Evolutionary conservation across 1,140 invertebrate species (phyloP).

Genomic region (Zaprionus ghesquierei): DNA sequence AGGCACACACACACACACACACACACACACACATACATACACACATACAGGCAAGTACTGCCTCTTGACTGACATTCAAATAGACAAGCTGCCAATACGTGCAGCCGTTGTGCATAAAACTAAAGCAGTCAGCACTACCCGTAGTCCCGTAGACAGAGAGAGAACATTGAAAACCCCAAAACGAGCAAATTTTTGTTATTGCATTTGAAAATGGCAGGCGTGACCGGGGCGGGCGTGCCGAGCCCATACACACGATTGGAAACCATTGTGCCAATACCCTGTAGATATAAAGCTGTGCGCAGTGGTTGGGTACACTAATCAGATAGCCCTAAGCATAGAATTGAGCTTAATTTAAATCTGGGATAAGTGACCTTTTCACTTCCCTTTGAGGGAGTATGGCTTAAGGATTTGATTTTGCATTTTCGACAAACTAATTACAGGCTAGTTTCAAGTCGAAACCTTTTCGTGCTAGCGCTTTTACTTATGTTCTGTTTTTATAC

Average conservation of each 20-base stretch:
- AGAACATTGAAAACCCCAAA: constrained; percentile 64
- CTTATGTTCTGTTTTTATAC: constrained; percentile 30
- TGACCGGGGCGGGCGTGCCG: constrained; percentile 56
- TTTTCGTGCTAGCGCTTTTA: not conserved
- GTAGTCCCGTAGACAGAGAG: constrained; percentile 9
- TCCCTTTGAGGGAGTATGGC: not conserved
- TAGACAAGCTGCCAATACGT: constrained; percentile 77
- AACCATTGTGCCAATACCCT: constrained; percentile 13
- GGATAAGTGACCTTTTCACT: not conserved
- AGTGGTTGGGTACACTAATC: not conserved
- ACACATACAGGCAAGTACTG: constrained; percentile 32
- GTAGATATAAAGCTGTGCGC: no score
- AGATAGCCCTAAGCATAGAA: not conserved
- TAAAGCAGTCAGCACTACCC: constrained; percentile 74
- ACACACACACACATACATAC: not conserved
- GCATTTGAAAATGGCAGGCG: constrained; percentile 77
- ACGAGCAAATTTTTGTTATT: constrained; percentile 76
- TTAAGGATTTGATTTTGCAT: not conserved
- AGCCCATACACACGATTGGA: constrained; percentile 71
- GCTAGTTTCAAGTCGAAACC: constrained; percentile 4
- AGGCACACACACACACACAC: constrained; percentile 22
- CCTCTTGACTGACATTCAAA: constrained; percentile 72
- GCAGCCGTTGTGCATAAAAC: constrained; percentile 76
- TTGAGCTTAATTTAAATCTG: not conserved
- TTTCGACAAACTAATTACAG: not conserved